Base-by-base conservation (phyloP, 1,140 invertebrate species). In the Drosophila erecta region DNA sequence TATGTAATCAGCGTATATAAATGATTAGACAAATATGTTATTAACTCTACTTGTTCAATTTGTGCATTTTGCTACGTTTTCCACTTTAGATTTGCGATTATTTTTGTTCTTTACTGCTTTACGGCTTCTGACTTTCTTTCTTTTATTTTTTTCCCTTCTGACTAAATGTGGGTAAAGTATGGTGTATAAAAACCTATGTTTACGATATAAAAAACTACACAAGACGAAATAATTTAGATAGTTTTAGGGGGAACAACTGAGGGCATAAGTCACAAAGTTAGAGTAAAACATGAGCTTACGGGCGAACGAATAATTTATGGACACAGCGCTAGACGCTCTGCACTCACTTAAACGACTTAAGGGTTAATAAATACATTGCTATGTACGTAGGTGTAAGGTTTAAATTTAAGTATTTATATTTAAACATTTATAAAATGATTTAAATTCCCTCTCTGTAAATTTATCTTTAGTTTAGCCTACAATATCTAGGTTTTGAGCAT, bases 401-500 rank as follows among this genome's bases (percentile, higher is more conserved):
- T 70, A 50, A 70, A 67, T 57, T 54, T 56, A 69, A 67, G 72
- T 76, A 67, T 84, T 66, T 78, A 79, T 81, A 74, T 78, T 69
- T 72, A 71, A 75, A 81, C 79, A 81, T 81, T 81, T 87, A 86
- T 85, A 77, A 77, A 74, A 76, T 81, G 75, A 57, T 79, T 74
- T 53, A 49, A 66, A 66, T 66, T 44, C 37, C 37, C 57, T 43
- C 64, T 64, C 58, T 46, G 51, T 71, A 57, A 56, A 67, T 77
- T 67, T 61, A 49, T 76, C 70, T 50, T 84, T 81, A 76, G 47
- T 77, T 81, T 92, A 92, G 58, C 76, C 91, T 91, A 92, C 91
- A 90, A 92, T 92, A 92, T 92, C 91, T 91, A 92, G 72, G 73
- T 90, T 92, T 92, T 92, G 91, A 92, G 91, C 91, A 92, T 92